phyloP scores from a whole-genome alignment of 2,888 invertebrate genomes.

The Cantharis nigra region DNA sequence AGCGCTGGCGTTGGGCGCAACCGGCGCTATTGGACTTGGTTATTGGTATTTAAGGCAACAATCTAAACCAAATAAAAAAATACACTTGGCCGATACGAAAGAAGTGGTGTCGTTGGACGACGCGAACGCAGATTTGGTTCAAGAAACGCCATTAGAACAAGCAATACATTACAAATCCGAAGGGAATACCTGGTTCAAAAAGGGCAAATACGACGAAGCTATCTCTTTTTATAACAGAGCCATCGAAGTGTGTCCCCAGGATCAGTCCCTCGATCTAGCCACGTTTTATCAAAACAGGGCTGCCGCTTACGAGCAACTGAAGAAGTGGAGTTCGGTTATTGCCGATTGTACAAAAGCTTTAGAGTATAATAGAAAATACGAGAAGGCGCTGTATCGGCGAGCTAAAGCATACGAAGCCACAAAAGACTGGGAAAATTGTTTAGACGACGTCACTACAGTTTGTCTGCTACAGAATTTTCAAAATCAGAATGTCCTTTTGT shows the following conservation, averaged over 20 bases:
- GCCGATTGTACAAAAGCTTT: slow-evolving; percentile 87
- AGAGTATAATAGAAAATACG: slow-evolving; percentile 81
- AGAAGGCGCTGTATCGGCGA: slow-evolving; percentile 84
- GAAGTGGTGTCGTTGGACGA: slow-evolving; percentile 39
- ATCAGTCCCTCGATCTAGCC: slow-evolving; percentile 75
- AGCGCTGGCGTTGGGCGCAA: slow-evolving; percentile 81
- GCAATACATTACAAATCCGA: slow-evolving; percentile 83
- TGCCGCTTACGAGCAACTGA: slow-evolving; percentile 90
- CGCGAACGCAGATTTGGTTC: slow-evolving; percentile 33
- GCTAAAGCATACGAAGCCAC: slow-evolving; percentile 82
- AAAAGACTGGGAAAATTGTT: slow-evolving; percentile 76
- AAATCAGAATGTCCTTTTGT: slow-evolving; percentile 77
- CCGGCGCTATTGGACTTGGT: slow-evolving; percentile 78
- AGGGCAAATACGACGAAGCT: slow-evolving; percentile 89
- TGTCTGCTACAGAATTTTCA: slow-evolving; percentile 89
- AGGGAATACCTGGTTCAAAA: slow-evolving; percentile 86
- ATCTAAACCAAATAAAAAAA: slow-evolving; percentile 58
- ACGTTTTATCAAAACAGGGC: slow-evolving; percentile 96
- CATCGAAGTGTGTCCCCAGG: slow-evolving; percentile 83
- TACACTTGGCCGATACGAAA: slow-evolving; percentile 26
- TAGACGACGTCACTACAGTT: slow-evolving; percentile 92
- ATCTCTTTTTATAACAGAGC: slow-evolving; percentile 89
- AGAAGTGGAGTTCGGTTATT: slow-evolving; percentile 82
- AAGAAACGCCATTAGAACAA: slow-evolving; percentile 68
- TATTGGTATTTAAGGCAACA: slow-evolving; percentile 74